Base-by-base conservation (phyloP, 2,797 vertebrate genomes). In the Discoglossus pictus region DNA sequence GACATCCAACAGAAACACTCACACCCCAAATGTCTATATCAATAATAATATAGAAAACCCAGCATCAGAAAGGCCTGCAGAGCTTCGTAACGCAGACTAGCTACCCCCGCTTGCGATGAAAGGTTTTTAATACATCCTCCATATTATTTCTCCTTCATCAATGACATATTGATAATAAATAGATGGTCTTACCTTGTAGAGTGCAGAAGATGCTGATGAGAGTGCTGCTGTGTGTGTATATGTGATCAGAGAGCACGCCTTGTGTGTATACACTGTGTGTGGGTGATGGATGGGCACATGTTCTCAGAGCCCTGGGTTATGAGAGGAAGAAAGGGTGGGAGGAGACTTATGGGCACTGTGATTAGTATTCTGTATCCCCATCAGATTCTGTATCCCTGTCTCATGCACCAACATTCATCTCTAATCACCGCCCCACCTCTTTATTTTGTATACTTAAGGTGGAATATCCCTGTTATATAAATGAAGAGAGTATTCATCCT, bases 261-360 rank as follows among this genome's bases (percentile, higher is more conserved):
- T 56, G 21, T 53, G 66, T 68, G 66, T 68, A 50, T 68, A 7
- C 7, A 61, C 67, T 46, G 6, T 55, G 67, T 55, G 35, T 54
- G 55, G 53, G 39, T 69, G 56, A 68, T 47, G 55, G 55, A 52
- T 70, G 35, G 54, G 67, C 67, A 70, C 67, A 70, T 70, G 65
- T 59, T 68, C 43, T 39, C 15, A 17, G 51, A 54, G 42, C 48
- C 56, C 67, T 39, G 56, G 67, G 59, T 63, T 63, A 63, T 62
- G 66, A 61, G 51, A 31, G 27, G 56, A 69, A 61, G 51, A 56
- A 69, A 47, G 59, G 35, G 43, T 69, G 52, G 67, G 67, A 63
- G 67, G 67, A 40, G 67, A 55, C 59, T 55, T 8, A 31, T 31
- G 27, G 27, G 27, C n/a, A n/a, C n/a, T n/a, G n/a, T n/a, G n/a